A percentile compares a stretch with the other conserved stretches of the same genome.
phyloP scores from a whole-genome alignment of 2,797 vertebrate genomes.

The Melanotaenia boesemani region DNA sequence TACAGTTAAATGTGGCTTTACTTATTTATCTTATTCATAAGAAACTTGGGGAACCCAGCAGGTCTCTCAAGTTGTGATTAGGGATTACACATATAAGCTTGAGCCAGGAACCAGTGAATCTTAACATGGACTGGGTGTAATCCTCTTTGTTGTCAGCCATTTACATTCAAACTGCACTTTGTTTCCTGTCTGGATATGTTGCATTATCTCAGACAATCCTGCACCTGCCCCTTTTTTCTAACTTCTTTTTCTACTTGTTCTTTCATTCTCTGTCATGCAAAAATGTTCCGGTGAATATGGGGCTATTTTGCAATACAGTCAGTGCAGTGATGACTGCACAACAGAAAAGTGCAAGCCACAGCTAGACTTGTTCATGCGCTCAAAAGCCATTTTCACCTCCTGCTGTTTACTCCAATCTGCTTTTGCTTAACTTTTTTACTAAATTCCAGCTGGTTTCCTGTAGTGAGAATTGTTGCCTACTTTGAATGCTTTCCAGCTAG shows the following conservation, averaged over 20 bases:
- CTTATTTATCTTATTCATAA: too few relatives aligned
- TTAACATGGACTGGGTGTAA: not conserved
- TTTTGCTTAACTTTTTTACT: slow-evolving; percentile 18
- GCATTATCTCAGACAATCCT: not conserved
- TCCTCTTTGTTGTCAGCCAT: not conserved
- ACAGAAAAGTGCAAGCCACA: not conserved
- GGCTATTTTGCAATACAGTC: not conserved
- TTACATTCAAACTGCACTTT: not conserved
- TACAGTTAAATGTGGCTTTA: too few relatives aligned
- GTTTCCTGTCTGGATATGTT: not conserved
- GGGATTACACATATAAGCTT: not conserved
- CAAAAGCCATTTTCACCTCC: slow-evolving; percentile 21
- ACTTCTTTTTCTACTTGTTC: too few relatives aligned
- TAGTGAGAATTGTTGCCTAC: slow-evolving; percentile 22
- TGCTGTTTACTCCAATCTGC: slow-evolving; percentile 13
- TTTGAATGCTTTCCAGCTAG: slow-evolving; percentile 24
- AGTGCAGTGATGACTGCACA: too few relatives aligned
- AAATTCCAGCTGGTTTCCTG: slow-evolving; percentile 34
- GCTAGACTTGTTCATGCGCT: slow-evolving; percentile 8
- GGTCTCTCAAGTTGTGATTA: not conserved
- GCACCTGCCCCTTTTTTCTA: too few relatives aligned
- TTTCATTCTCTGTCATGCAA: not conserved
- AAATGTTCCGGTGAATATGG: not conserved
- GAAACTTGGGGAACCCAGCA: not conserved
- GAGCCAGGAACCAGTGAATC: not conserved